Base-by-base conservation (phyloP, 2,113 vertebrate genomes). In the Eurystomus gularis region DNA sequence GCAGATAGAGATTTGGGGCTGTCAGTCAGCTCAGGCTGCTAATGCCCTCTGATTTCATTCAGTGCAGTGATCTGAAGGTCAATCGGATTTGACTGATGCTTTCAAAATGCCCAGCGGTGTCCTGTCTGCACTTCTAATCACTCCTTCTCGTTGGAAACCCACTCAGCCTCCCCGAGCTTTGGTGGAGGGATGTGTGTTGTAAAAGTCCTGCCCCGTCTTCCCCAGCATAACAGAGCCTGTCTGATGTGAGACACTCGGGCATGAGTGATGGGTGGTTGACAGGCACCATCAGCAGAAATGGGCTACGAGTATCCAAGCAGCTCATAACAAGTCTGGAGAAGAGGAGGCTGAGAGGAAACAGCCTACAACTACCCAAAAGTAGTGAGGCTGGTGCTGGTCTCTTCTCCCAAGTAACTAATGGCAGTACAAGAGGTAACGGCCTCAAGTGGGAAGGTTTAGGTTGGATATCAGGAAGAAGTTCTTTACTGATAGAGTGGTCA, bases 141-240 rank as follows among this genome's bases (percentile, higher is more conserved):
- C 35, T 71, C 5, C 0, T 48, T 60, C 52, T 39, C 57, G 64
- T 62, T 82, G 51, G 78, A 82, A 93, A 82, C 40, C 19, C 39
- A 8, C 39, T 64, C 13, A 48, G 14, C 24, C 14, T 73, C 37
- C 48, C 61, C 29, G 35, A 55, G 80, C 64, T 51, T 44, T 6
- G 1, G 28, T 49, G 58, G 54, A 61, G 57, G 61, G 58, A 37
- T 24, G 40, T 66, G 61, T 16, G 11, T 3, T 28, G 11, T 7
- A 5, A 13, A 25, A 82, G 42, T 29, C 52, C 44, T 81, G 46
- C 23, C 31, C 54, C 29, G 49, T 6, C 54, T 79, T 29, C 17
- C 51, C 24, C 14, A 4, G 1, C 0, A 0, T 21, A 28, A 23
- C 33, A 17, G 31, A 62, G 14, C 6, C 28, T 12, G 3, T 7